phyloP scores from a whole-genome alignment of 1,140 invertebrate species.

The Druon quercuslanigerum region DNA sequence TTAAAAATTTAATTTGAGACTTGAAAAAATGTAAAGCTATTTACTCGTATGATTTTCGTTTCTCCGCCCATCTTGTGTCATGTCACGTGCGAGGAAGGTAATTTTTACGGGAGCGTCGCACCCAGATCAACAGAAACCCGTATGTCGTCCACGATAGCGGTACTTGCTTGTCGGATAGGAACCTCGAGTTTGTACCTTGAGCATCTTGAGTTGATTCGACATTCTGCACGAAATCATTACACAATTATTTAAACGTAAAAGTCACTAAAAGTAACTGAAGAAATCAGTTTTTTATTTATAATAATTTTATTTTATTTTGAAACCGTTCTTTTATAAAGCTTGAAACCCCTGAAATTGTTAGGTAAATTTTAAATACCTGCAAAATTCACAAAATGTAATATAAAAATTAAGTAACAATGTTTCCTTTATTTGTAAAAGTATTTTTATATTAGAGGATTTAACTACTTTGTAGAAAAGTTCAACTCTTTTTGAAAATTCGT shows the following conservation, averaged over 20 bases:
- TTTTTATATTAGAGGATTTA: too few relatives aligned
- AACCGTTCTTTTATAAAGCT: too few relatives aligned
- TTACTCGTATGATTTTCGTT: background rate
- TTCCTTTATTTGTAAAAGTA: too few relatives aligned
- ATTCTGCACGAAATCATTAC: slow-evolving; percentile 58
- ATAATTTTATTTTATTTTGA: too few relatives aligned
- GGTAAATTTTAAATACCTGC: too few relatives aligned
- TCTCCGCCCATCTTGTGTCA: slow-evolving; percentile 40
- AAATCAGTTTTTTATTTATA: background rate
- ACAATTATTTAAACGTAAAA: slow-evolving; percentile 31
- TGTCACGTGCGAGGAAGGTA: slow-evolving; percentile 57
- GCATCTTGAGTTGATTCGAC: slow-evolving; percentile 59
- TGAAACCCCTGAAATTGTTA: too few relatives aligned
- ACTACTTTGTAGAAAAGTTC: too few relatives aligned
- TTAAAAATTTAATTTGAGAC: slow-evolving; percentile 7
- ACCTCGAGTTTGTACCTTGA: slow-evolving; percentile 46
- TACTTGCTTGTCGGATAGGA: slow-evolving; percentile 54
- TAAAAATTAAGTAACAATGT: too few relatives aligned
- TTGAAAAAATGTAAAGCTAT: slow-evolving; percentile 33
- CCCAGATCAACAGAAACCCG: slow-evolving; percentile 61
- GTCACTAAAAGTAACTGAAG: background rate
- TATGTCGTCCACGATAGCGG: slow-evolving; percentile 71
- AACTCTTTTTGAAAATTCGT: too few relatives aligned
- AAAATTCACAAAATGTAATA: too few relatives aligned
- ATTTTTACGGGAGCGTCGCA: slow-evolving; percentile 56